Percentiles rank a stretch among this genome's conserved stretches.
Evolutionary conservation across 2,797 vertebrate species (phyloP).

Genomic region (Neomorphus geoffroyi): DNA sequence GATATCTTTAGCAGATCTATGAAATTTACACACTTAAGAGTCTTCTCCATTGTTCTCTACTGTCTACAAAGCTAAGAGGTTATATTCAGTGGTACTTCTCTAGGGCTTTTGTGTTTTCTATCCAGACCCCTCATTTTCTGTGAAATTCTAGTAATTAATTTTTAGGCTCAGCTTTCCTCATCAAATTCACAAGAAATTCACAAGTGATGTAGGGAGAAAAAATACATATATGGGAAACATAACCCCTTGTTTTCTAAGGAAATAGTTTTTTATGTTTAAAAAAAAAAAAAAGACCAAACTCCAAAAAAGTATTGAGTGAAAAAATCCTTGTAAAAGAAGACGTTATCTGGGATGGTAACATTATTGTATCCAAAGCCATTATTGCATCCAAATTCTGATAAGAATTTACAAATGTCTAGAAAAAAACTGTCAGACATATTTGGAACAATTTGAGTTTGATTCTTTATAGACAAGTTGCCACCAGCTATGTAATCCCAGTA

Average conservation of each 20-base stretch:
- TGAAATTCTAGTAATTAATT: not conserved
- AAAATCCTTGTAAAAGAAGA: not conserved
- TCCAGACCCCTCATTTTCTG: not conserved
- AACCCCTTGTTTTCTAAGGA: not conserved
- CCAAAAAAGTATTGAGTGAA: not conserved
- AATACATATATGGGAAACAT: not conserved
- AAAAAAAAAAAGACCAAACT: not conserved
- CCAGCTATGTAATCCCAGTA: not conserved
- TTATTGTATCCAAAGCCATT: not conserved
- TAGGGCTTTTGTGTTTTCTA: not conserved
- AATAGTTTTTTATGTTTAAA: too few relatives aligned
- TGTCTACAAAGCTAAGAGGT: not conserved
- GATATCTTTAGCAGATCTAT: not conserved
- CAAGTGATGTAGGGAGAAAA: rapidly evolving
- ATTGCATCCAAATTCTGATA: too few relatives aligned
- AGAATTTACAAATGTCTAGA: not conserved
- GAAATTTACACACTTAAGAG: not conserved
- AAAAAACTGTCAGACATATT: not conserved
- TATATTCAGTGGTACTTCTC: not conserved
- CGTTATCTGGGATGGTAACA: not conserved
- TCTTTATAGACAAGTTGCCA: not conserved
- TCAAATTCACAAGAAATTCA: not conserved
- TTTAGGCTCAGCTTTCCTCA: not conserved
- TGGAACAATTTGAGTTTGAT: not conserved
- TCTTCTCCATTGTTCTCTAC: not conserved